Base-by-base conservation (phyloP, 23 tunicate genomes). In the Styela clava region DNA sequence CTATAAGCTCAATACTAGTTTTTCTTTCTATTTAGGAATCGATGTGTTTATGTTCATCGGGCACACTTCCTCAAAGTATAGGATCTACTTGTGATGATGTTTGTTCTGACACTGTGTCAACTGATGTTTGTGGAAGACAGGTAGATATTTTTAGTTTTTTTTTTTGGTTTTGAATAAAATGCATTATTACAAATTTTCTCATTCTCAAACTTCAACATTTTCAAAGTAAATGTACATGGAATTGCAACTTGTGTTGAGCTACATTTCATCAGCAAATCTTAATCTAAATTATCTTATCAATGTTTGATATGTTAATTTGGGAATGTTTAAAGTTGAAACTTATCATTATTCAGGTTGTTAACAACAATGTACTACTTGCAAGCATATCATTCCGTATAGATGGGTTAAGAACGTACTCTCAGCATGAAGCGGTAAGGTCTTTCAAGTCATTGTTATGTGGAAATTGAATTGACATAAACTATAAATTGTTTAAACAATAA, bases 391-490 rank as follows among this genome's bases (percentile, higher is more conserved):
- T 76, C 2, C 28, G 22, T 2, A 78, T 84, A 23, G 30, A 29
- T 61, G 87, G 87, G 2, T 25, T 84, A 65, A 25, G 82, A 63
- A 21, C 73, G 19, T 84, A 74, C 62, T 78, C 74, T 3, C 73
- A 29, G 18, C 30, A 33, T 74, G 87, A 84, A 56, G 73, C 82
- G 35, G 87, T 84, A 33, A 74, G 44, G 27, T 26, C 21, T 31
- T 80, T n/a, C n/a, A n/a, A n/a, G n/a, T n/a, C n/a, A n/a, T n/a
- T n/a, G n/a, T n/a, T n/a, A n/a, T n/a, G n/a, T n/a, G n/a, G n/a
- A n/a, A n/a, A n/a, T n/a, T n/a, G n/a, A n/a, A n/a, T n/a, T n/a
- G n/a, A n/a, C n/a, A n/a, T n/a, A n/a, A n/a, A n/a, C n/a, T n/a
- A n/a, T n/a, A n/a, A n/a, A n/a, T n/a, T n/a, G n/a, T n/a, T n/a